Evolutionary conservation across 2,888 invertebrate species (phyloP).

Genomic region (Agrotis clavis): DNA sequence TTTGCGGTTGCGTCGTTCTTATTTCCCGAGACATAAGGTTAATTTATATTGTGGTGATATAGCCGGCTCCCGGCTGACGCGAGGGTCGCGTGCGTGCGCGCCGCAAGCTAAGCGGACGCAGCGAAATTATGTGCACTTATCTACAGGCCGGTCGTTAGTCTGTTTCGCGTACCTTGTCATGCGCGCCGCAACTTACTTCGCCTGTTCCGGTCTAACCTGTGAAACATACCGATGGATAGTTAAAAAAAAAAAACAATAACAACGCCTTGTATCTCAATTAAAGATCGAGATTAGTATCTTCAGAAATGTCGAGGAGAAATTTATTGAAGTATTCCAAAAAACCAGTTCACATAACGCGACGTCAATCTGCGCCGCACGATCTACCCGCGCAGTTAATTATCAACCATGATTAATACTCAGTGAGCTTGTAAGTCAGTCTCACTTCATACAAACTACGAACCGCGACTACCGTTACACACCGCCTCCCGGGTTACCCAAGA

Average conservation of each 20-base stretch:
- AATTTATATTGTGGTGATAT: constrained; percentile 67
- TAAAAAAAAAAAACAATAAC: not conserved
- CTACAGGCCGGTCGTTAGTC: constrained; percentile 79
- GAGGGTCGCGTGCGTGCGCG: constrained; percentile 86
- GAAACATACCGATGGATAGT: constrained; percentile 11
- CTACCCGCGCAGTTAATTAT: constrained; percentile 70
- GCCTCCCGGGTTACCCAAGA: constrained; percentile 68
- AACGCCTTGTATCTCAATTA: constrained; percentile 12
- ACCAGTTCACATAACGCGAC: constrained; percentile 42
- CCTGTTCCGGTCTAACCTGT: constrained; percentile 49
- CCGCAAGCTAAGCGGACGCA: constrained; percentile 84
- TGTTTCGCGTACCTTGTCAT: constrained; percentile 80
- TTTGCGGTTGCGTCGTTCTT: constrained; percentile 60
- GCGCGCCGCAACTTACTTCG: constrained; percentile 65
- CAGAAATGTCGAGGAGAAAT: constrained; percentile 18
- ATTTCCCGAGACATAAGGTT: constrained; percentile 66
- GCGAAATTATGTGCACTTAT: constrained; percentile 88
- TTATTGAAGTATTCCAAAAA: constrained; percentile 33
- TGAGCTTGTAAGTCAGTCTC: constrained; percentile 66
- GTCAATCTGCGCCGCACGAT: constrained; percentile 61
- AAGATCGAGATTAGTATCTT: constrained; percentile 29
- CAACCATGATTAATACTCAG: constrained; percentile 73
- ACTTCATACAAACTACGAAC: constrained; percentile 72
- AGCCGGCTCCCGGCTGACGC: constrained; percentile 80
- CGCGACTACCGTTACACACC: constrained; percentile 67